Evolutionary conservation across 30 jellyfish, hydroid and myxozoan genomes (phyloP).

Genomic region (Aurelia sp.): DNA sequence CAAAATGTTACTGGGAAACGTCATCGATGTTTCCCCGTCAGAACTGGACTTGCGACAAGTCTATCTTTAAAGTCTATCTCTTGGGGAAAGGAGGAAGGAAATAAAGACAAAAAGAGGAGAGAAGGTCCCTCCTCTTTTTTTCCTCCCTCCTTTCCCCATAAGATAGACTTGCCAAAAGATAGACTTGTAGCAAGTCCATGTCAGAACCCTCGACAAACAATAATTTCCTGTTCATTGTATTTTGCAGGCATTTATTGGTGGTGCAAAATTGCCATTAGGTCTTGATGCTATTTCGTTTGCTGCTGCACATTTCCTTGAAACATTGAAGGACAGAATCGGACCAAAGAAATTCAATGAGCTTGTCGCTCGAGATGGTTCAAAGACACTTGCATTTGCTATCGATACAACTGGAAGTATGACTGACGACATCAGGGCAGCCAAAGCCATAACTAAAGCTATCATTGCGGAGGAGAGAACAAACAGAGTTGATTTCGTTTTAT

Average conservation of each 20-base stretch:
- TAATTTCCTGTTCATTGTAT: neutral
- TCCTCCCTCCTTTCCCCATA: no score
- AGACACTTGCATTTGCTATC: constrained; percentile 79
- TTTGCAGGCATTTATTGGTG: constrained; percentile 18
- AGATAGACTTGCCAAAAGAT: no score
- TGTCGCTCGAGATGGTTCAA: constrained; percentile 82
- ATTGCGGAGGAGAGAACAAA: constrained; percentile 69
- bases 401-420: constrained; percentile 94
- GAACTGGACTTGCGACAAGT: no score
- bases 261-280: constrained; percentile 20
- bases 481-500: constrained; percentile 80
- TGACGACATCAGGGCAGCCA: constrained; percentile 86
- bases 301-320: constrained; percentile 67
- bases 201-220: neutral
- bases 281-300: constrained; percentile 73
- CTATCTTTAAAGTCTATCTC: no score
- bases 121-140: no score
- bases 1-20: no score
- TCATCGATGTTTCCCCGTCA: no score
- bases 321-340: constrained; percentile 70
- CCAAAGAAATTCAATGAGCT: constrained; percentile 53
- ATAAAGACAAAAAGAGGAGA: no score
- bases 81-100: no score
- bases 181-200: no score
- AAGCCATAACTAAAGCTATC: constrained; percentile 82